These are phyloP conservation scores for Athene cunicularia DNA, from an alignment of 2,113 vertebrate genomes.

Conservation along the genomic window DNA sequence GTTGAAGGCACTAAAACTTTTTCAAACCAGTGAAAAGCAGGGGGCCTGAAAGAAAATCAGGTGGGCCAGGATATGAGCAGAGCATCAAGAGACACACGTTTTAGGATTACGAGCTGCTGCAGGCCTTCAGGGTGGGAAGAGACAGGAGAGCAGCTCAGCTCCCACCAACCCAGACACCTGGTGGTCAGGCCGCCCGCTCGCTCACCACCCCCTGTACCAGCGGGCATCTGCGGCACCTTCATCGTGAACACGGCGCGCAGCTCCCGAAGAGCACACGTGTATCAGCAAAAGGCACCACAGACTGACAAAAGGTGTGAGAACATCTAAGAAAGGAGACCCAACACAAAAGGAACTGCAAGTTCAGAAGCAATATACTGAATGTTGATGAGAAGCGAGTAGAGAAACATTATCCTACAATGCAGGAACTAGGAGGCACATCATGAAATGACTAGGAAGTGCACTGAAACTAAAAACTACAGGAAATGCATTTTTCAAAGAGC, in stretches of 20 bases:
- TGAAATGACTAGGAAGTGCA: background rate
- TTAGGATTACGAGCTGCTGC: rapidly evolving
- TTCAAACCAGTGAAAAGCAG: background rate
- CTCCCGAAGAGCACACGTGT: rapidly evolving
- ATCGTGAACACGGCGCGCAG: rapidly evolving
- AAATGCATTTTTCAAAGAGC: background rate
- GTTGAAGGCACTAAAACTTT: background rate
- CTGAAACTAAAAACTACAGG: background rate
- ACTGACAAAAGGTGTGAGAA: background rate
- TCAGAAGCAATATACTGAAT: background rate
- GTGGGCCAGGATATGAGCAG: background rate
- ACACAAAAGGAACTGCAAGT: background rate
- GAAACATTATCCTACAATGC: background rate
- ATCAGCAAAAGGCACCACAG: rapidly evolving
- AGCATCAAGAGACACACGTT: rapidly evolving
- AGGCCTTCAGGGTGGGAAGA: rapidly evolving
- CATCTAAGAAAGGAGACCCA: background rate
- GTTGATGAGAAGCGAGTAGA: background rate
- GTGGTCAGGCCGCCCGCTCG: background rate
- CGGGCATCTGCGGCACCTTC: background rate
- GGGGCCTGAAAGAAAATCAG: background rate
- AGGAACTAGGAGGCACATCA: background rate
- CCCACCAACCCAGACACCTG: background rate
- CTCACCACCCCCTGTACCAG: rapidly evolving
- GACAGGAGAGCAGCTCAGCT: rapidly evolving